Evolutionary conservation across 1,140 invertebrate species (phyloP).

Genomic region (Lordiphosa clarofinis): DNA sequence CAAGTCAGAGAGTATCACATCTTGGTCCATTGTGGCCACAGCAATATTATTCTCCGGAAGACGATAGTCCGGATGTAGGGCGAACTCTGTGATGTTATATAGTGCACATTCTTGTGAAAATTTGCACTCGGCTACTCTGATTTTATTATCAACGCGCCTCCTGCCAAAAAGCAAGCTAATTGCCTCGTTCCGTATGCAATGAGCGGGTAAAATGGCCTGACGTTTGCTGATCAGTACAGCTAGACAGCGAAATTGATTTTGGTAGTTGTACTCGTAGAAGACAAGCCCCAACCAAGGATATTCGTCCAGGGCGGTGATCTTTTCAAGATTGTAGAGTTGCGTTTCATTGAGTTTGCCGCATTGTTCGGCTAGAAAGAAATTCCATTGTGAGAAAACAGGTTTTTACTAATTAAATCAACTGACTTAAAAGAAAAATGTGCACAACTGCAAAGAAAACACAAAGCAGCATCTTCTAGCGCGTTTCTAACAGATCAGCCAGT

Average conservation of each 20-base stretch:
- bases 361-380: neutral
- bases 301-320: constrained; percentile 2
- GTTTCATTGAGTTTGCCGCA: constrained; percentile 12
- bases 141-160: neutral
- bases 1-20: constrained; percentile 1
- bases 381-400: too few relatives aligned
- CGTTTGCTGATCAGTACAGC: too few relatives aligned
- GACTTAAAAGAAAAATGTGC: too few relatives aligned
- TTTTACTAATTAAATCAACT: too few relatives aligned
- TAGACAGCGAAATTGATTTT: neutral
- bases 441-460: too few relatives aligned
- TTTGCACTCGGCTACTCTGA: too few relatives aligned
- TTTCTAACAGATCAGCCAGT: too few relatives aligned
- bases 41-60: constrained; percentile 7
- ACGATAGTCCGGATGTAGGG: constrained; percentile 5
- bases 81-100: constrained; percentile 7
- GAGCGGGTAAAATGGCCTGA: neutral
- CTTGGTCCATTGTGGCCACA: neutral
- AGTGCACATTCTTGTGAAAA: neutral
- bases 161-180: neutral
- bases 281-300: constrained; percentile 9
- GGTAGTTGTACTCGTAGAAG: neutral
- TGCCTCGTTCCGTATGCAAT: constrained; percentile 1
- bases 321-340: constrained; percentile 3
- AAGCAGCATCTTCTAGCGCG: too few relatives aligned